Evolutionary conservation across 2,888 invertebrate genomes (phyloP).

Genomic region (Lypha dubia): DNA sequence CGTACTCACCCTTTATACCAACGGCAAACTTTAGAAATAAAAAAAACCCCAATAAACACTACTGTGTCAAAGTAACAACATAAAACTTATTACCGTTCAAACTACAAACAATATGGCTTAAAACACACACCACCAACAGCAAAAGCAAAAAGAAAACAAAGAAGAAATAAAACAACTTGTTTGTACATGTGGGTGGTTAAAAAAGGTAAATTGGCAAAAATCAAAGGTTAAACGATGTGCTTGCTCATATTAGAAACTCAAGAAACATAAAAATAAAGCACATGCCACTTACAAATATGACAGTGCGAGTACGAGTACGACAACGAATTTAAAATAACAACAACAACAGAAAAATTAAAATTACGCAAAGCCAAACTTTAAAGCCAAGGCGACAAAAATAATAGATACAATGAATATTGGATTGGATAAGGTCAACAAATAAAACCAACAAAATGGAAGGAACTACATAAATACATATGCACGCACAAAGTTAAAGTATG

Average conservation of each 20-base stretch:
- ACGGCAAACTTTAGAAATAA: background rate
- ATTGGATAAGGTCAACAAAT: slow-evolving; percentile 40
- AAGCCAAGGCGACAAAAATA: slow-evolving; percentile 20
- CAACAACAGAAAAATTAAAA: slow-evolving; percentile 21
- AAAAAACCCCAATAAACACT: slow-evolving; percentile 11
- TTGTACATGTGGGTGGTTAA: background rate
- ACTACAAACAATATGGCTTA: slow-evolving; percentile 27
- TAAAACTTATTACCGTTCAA: slow-evolving; percentile 54
- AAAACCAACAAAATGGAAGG: background rate
- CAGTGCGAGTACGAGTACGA: background rate
- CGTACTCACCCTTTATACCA: background rate
- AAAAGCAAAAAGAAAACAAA: background rate
- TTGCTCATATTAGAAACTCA: slow-evolving; percentile 28
- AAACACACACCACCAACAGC: background rate
- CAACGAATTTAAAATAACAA: slow-evolving; percentile 10
- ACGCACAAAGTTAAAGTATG: background rate
- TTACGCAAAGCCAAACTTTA: slow-evolving; percentile 25
- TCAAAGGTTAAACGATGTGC: slow-evolving; percentile 7
- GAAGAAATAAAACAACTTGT: background rate
- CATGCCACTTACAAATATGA: slow-evolving; percentile 4
- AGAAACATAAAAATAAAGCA: slow-evolving; percentile 28
- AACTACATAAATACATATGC: background rate
- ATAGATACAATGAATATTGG: slow-evolving; percentile 9
- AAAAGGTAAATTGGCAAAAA: slow-evolving; percentile 34
- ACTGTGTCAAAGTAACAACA: slow-evolving; percentile 42